Percentiles rank a stretch among this genome's conserved stretches.
These are phyloP conservation scores for Speoplatyrhinus poulsoni DNA, from an alignment of 2,113 vertebrate species.

Conservation along the genomic window DNA sequence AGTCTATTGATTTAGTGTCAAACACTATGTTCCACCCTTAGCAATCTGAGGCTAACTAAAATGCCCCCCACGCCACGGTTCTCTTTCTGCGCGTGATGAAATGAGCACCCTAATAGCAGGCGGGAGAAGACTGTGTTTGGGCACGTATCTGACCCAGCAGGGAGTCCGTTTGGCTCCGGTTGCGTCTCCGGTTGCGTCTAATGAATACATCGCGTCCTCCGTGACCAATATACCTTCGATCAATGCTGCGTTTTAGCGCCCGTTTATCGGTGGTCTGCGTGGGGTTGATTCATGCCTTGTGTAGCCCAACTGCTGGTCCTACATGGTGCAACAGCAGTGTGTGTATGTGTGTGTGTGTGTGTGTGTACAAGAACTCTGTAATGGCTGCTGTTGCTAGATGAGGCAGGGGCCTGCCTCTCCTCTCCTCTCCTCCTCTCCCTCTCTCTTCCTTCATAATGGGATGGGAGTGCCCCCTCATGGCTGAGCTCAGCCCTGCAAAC, in stretches of 20 bases:
- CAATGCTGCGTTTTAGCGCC: too few species aligned
- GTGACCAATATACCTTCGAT: too few species aligned
- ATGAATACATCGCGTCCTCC: too few species aligned
- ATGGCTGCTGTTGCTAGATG: constrained; percentile 71
- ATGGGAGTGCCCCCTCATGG: constrained; percentile 80
- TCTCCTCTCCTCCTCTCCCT: constrained; percentile 61
- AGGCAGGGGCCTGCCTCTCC: constrained; percentile 65
- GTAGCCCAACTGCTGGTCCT: too few species aligned
- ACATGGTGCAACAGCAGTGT: background rate
- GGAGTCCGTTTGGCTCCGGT: too few species aligned
- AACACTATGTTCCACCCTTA: constrained; percentile 6
- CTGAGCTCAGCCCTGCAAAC: constrained; percentile 70
- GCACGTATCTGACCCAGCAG: too few species aligned
- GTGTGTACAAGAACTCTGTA: constrained; percentile 50
- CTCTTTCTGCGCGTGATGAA: constrained; percentile 40
- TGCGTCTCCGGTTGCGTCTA: too few species aligned
- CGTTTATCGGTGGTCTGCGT: too few species aligned
- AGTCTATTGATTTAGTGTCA: constrained; percentile 27
- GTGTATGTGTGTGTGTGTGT: constrained; percentile 25
- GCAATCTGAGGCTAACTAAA: background rate
- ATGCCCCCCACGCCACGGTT: constrained; percentile 10
- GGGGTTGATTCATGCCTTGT: too few species aligned
- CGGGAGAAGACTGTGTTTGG: background rate
- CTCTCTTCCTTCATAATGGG: constrained; percentile 63
- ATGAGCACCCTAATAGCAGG: constrained; percentile 46